Base-by-base conservation (phyloP, 2,113 vertebrate genomes). In the Tretioscincus oriximinensis region DNA sequence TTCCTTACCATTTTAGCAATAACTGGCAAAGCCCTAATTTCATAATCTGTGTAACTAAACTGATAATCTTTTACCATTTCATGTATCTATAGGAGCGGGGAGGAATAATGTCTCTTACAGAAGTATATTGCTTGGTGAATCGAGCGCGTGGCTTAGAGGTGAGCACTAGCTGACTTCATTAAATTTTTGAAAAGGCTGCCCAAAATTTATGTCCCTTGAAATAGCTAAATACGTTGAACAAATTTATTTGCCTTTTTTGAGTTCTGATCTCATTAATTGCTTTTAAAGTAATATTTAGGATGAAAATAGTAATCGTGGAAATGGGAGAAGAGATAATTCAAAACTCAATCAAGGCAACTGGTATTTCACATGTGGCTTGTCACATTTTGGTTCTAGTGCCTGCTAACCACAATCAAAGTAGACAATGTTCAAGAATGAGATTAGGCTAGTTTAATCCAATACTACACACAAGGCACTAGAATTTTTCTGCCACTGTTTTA, bases 101-200 rank as follows among this genome's bases (percentile, higher is more conserved):
- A 0, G 98, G 98, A 35, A 99, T 99, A 95, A 98, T 99, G 98
- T 97, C 97, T 1, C 96, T 99, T 24, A 99, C 98, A 0, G 98
- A 99, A 84, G 98, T 99, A 26, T 99, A 99, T 92, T 99, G 98
- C 82, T 94, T 99, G 70, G 97, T 99, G 61, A 99, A 99, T 86
- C 94, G 98, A 0, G 98, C 98, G 5, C 94, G 98, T 86, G 98
- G 98, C 72, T 96, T 99, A 94, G 98, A 99, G 96, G 98, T 99
- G 91, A 95, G 93, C 69, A 65, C 9, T 3, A 9, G 1, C 9
- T 28, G 61, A 45, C 35, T 45, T 61, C 20, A 28, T 41, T 79
- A 0, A 21, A 21, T 12, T 67, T 61, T 41, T 2, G 58, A 10
- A 41, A 20, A 81, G 24, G 4, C 35, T 67, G 61, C 41, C 26